Evolutionary conservation across 2,113 vertebrate species (phyloP), one percentile per base, ranked within the genome.

Genomic region (Onychorhynchus coronatus): DNA sequence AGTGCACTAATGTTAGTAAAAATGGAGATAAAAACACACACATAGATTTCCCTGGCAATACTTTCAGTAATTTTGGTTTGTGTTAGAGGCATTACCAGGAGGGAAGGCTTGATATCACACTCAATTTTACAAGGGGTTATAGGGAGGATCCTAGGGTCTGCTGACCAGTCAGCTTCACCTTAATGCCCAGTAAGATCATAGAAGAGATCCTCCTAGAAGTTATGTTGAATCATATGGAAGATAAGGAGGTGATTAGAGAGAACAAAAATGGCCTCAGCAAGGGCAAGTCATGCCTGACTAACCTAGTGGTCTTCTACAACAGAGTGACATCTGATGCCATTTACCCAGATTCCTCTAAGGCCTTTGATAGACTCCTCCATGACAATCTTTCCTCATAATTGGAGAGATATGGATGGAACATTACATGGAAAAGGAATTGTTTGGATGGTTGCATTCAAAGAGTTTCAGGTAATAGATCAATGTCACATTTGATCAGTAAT

Each of bases 91-190:
- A 9, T 21, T 0, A 3, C 17, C 58, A 55, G 53, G 37, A 70
- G 35, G 14, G 14, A 58, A 24, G 0, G 1, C 22, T 28, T 2
- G 2, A 7, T 39, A 47, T 25, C 33, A 39, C 4, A 1, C 5
- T 13, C 14, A 35, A n/a, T 88, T 91, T 39, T 9, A 44, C 19
- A 21, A 8, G 25, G 30, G 18, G 8, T 18, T 39, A 44, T 41
- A 37, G 72, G 28, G 23, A 87, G 30, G 47, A 89, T 11, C 6
- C 52, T 46, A 52, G 49, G 31, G 42, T 68, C 9, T 50, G 41
- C 63, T 79, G 72, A 35, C 31, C 52, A 46, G 22, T 37, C 71
- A 84, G 23, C 27, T n/a, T 44, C 12, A 9, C 14, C 31, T 74
- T 25, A 47, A 33, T 66, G 50, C 21, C 55, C 61, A 33, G 28